A percentile compares a stretch with the other conserved stretches of the same genome.
Evolutionary conservation across 2,888 invertebrate species (phyloP).

Genomic region (Cinara cedri): DNA sequence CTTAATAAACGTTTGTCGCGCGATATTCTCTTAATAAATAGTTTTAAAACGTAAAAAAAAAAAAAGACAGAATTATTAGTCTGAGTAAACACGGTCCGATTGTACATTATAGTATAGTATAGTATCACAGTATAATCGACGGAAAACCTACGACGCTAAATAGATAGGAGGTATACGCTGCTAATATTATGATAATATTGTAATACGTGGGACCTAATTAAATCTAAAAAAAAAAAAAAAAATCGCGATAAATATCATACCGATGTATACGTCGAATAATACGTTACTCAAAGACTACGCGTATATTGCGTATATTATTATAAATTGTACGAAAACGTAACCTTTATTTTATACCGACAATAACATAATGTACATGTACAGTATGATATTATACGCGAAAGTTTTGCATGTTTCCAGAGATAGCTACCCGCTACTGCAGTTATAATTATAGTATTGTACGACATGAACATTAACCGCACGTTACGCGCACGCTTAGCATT

Average conservation of each 20-base stretch:
- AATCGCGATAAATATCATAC: background rate
- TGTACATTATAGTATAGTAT: no score
- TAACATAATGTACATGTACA: background rate
- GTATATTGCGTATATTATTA: background rate
- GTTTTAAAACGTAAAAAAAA: no score
- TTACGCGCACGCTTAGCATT: constrained; percentile 5
- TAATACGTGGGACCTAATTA: constrained; percentile 24
- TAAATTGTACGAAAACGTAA: constrained; percentile 9
- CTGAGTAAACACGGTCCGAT: no score
- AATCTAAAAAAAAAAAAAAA: constrained; percentile 29
- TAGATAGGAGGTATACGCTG: no score
- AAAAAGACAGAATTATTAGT: no score
- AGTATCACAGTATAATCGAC: background rate
- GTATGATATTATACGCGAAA: constrained; percentile 28
- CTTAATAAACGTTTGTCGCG: no score
- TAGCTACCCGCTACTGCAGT: constrained; percentile 1
- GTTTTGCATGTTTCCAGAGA: constrained; percentile 31
- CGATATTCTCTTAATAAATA: no score
- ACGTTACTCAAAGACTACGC: constrained; percentile 18
- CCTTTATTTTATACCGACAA: constrained; percentile 7
- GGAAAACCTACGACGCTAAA: constrained; percentile 24
- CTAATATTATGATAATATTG: constrained; percentile 5
- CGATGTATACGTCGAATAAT: constrained; percentile 30
- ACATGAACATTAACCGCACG: constrained; percentile 1
- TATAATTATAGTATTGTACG: background rate